Evolutionary conservation across 30 jellyfish, hydroid and myxozoan species (phyloP), one percentile per base, ranked within the genome.

Genomic region (Aurelia aurita): DNA sequence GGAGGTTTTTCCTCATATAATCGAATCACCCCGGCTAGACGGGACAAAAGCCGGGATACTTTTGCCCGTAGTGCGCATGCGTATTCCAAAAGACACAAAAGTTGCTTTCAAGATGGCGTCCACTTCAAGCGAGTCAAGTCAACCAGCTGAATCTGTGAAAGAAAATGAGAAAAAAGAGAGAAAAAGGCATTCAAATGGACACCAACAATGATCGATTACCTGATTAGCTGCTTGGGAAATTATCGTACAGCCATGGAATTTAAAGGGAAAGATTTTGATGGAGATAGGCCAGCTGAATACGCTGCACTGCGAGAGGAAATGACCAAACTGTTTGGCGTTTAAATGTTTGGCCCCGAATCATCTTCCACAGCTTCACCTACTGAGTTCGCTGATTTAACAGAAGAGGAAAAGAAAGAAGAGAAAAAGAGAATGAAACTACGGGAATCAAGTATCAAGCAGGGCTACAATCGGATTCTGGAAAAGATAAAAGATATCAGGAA

Each of bases 401-500:
- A 68, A 46, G 74, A 68, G 74, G 79, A 81, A 68, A 54, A 23
- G 69, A 69, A 68, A 32, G 82, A 53, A 69, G 28, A 46, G 51
- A 64, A 69, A 54, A 34, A 69, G 47, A 70, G 62, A 21, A 69
- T 69, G 58, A 84, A 84, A 60, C 55, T 20, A 35, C 43, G 78
- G 31, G 78, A 77, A 26, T 77, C 74, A 47, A 32, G 71, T 39
- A 84, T 84, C 22, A 35, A 35, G 35, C 75, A 82, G 65, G 90
- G 95, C 19, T 58, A 82, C 43, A 68, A 87, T 58, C 58, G 97
- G 63, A 75, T 90, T 53, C 92, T 69, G 49, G 97, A 82, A 78
- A 83, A 90, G 72, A 66, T 89, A 9, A 82, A 82, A 62, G 89
- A 75, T 22, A 75, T 83, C 25, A 39, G 97, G 53, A 95, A 89